phyloP scores from a whole-genome alignment of 2,888 invertebrate genomes.

The Nasonia oneida region DNA sequence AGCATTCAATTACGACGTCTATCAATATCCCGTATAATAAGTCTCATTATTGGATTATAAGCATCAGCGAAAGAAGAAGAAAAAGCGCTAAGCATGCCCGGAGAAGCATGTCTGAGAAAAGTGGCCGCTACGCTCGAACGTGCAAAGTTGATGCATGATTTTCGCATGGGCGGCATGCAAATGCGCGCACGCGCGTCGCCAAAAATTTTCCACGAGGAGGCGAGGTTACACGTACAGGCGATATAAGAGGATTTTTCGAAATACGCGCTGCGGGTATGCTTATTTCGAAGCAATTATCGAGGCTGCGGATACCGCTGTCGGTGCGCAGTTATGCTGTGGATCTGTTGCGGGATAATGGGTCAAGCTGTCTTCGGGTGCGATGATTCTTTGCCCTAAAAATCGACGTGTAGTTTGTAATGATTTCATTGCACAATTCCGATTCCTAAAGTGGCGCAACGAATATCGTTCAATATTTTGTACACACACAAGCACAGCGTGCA shows the following conservation, averaged over 20 bases:
- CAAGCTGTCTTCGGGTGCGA: too few relatives aligned
- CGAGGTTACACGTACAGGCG: background rate
- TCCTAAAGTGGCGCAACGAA: conserved; percentile 30
- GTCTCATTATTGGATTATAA: background rate
- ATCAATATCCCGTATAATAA: background rate
- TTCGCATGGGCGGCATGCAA: conserved; percentile 57
- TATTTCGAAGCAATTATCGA: background rate
- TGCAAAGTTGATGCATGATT: conserved; percentile 60
- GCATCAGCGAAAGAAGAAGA: background rate
- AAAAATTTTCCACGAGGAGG: background rate
- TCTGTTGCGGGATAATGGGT: too few relatives aligned
- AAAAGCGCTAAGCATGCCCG: background rate
- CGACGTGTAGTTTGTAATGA: background rate
- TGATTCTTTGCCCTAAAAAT: too few relatives aligned
- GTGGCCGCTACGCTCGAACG: conserved; percentile 40
- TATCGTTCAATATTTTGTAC: conserved; percentile 33
- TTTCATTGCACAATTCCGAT: background rate
- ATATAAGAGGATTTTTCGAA: conserved; percentile 21
- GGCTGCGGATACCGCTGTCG: background rate
- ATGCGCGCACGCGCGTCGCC: conserved; percentile 19
- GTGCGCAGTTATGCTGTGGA: background rate
- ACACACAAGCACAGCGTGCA: background rate
- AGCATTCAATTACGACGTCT: background rate
- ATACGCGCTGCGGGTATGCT: conserved; percentile 13
- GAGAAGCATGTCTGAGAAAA: conserved; percentile 37